Conservation (phyloP, 2,797 vertebrate genomes). For the Morelia viridis region DNA sequence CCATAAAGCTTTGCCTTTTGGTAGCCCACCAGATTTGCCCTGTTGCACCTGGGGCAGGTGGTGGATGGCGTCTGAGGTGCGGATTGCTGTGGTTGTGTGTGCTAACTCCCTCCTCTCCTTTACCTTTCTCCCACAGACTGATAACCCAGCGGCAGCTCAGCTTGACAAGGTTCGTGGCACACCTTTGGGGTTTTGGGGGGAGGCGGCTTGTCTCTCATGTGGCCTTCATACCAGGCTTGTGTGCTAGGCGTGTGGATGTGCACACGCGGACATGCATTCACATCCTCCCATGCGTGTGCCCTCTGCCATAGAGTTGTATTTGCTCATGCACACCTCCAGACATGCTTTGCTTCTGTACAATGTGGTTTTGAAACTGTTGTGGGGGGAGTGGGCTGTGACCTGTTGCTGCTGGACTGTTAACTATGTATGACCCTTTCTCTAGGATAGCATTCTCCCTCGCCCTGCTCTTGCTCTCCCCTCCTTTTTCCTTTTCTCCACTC, state of each 20-base stretch:
- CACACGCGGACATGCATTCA: background rate
- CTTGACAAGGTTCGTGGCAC: slow-evolving; percentile 49
- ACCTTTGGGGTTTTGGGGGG: slow-evolving; percentile 41
- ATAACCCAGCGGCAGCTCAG: slow-evolving; percentile 43
- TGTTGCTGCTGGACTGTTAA: background rate
- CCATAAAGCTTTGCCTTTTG: background rate
- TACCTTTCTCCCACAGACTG: slow-evolving; percentile 47
- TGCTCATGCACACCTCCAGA: background rate
- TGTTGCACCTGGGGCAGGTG: slow-evolving; percentile 1
- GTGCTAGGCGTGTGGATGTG: slow-evolving; percentile 23
- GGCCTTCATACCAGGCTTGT: slow-evolving; percentile 26
- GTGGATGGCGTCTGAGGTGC: slow-evolving; percentile 11
- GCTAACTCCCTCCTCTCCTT: slow-evolving; percentile 49
- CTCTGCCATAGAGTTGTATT: background rate
- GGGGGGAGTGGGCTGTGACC: background rate
- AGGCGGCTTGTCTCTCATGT: slow-evolving; percentile 34
- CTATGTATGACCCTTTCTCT: background rate
- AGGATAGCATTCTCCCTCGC: background rate
- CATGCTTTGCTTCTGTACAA: slow-evolving; percentile 31
- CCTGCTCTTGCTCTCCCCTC: background rate
- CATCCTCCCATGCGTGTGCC: background rate
- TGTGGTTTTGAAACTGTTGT: background rate
- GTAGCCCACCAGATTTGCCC: background rate
- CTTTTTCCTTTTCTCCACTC: background rate
- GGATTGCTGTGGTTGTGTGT: slow-evolving; percentile 25